phyloP scores from a whole-genome alignment of 2,888 invertebrate genomes.

The Prosapia bicincta region DNA sequence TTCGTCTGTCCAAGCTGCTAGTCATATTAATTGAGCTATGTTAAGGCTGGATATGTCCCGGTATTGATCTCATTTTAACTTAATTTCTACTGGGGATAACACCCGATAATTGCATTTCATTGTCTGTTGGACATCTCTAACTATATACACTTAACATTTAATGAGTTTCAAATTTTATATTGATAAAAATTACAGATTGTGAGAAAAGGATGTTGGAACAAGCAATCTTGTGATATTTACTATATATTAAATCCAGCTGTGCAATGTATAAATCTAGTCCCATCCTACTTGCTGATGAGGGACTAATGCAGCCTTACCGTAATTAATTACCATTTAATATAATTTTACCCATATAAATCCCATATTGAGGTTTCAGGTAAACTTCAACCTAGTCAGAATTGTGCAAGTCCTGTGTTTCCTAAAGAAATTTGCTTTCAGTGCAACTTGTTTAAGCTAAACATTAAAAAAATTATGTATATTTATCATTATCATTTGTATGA shows the following conservation, averaged over 20 bases:
- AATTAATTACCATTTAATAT: constrained; percentile 11
- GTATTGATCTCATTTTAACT: constrained; percentile 34
- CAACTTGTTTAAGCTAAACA: constrained; percentile 28
- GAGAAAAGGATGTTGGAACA: background rate
- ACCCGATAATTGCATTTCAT: background rate
- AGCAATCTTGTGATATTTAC: background rate
- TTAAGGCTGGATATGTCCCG: constrained; percentile 34
- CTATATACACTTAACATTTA: background rate
- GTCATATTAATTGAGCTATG: constrained; percentile 34
- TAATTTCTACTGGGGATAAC: background rate
- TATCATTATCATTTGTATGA: constrained; percentile 37
- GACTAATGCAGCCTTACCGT: constrained; percentile 21
- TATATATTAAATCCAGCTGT: background rate
- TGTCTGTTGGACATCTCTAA: background rate
- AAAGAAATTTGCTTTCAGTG: constrained; percentile 25
- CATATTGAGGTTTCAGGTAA: background rate
- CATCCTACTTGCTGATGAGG: constrained; percentile 5
- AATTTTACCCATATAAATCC: background rate
- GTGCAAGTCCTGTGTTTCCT: constrained; percentile 36
- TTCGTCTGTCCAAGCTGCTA: constrained; percentile 32
- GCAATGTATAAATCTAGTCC: constrained; percentile 10
- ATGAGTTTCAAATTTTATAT: background rate
- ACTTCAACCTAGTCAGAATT: constrained; percentile 33
- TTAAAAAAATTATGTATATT: constrained; percentile 16
- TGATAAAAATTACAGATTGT: background rate